These are phyloP conservation scores for Harpagoxenus sublaevis DNA, from an alignment of 2,888 invertebrate genomes.

Conservation along the genomic window DNA sequence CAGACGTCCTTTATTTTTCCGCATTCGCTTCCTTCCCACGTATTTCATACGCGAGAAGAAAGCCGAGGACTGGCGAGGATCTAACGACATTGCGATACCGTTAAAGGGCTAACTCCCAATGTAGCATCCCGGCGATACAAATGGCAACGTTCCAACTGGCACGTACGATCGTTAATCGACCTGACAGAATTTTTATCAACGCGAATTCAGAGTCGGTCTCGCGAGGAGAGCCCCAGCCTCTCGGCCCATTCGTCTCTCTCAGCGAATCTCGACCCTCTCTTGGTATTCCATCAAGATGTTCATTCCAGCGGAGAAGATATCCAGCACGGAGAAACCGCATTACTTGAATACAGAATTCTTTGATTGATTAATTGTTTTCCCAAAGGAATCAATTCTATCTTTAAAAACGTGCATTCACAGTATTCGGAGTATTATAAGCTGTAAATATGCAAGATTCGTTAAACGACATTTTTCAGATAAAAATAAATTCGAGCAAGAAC, in stretches of 20 bases:
- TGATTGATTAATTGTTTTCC: slow-evolving; percentile 17
- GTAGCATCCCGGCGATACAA: slow-evolving; percentile 53
- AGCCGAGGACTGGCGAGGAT: neutral
- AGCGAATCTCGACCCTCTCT: slow-evolving; percentile 42
- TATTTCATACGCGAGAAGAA: slow-evolving; percentile 31
- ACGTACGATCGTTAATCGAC: slow-evolving; percentile 65
- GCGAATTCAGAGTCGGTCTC: slow-evolving; percentile 45
- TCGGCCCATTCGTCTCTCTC: slow-evolving; percentile 30
- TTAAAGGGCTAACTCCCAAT: slow-evolving; percentile 57
- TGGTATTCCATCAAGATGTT: slow-evolving; percentile 15
- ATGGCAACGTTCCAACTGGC: slow-evolving; percentile 67
- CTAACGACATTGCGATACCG: slow-evolving; percentile 44
- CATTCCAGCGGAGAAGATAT: slow-evolving; percentile 26
- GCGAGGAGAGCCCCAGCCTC: slow-evolving; percentile 49
- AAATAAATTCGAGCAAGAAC: neutral
- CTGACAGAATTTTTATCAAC: slow-evolving; percentile 64
- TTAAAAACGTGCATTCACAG: neutral
- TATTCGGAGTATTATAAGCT: neutral
- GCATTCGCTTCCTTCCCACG: neutral
- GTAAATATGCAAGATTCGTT: neutral
- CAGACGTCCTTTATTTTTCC: neutral
- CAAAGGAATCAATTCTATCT: neutral
- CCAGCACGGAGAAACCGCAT: neutral
- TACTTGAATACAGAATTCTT: slow-evolving; percentile 23
- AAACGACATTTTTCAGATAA: neutral